Evolutionary conservation across 2,888 invertebrate species (phyloP), one percentile per base, ranked within the genome.

Genomic region (Listrodromus nycthemerus): DNA sequence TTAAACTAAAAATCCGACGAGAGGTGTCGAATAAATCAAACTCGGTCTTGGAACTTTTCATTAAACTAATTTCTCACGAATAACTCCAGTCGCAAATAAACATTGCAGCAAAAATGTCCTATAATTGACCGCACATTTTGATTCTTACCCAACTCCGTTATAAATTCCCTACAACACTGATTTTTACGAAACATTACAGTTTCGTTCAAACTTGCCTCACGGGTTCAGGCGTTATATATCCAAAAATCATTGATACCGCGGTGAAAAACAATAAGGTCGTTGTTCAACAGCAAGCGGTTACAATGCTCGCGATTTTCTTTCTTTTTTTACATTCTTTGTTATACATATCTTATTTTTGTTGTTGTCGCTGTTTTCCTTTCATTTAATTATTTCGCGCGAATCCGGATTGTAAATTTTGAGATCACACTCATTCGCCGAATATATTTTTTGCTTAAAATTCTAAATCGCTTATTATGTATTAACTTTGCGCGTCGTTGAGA

Each of bases 371-470:
- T 66, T 27, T 61, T 13, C 16, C 21, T 66, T 70, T 76, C 58
- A 21, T 69, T 73, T 30, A 50, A 65, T 61, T 74, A 71, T 65
- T 70, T 82, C 67, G 58, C 65, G 55, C 67, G 55, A 77, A 77
- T 75, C 79, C 76, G 41, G 82, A 52, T 81, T 63, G 81, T 78
- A 48, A 80, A 85, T 86, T 81, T 83, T 76, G 67, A 81, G 84
- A 85, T 86, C 86, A 74, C 84, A 84, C 85, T 86, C 69, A 67
- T 83, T 76, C 81, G 41, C 77, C 66, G 67, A 67, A 74, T 41
- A 69, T 30, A 73, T 45, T 63, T 48, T 75, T 76, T 70, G 65
- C 16, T 55, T 21, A 24, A 37, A 58, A 41, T 37, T 69, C n/a
- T 63, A 65, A 45, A 45, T 78, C 37, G 74, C 65, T 78, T 65